Base-by-base conservation (phyloP, 2,888 invertebrate genomes). In the Zootermopsis nevadensis region DNA sequence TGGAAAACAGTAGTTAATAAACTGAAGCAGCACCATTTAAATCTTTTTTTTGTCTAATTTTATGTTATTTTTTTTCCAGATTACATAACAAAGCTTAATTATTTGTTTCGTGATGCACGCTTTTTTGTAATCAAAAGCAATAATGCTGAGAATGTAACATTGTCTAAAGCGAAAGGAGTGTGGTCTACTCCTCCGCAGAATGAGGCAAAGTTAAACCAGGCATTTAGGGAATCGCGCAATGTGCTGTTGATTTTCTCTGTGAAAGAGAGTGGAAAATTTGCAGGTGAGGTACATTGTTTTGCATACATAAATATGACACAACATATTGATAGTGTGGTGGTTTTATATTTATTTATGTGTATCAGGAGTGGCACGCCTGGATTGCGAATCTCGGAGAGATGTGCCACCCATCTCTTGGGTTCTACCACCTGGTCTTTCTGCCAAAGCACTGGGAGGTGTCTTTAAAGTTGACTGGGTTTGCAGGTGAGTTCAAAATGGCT, bases 121-220 rank as follows among this genome's bases (percentile, higher is more conserved):
- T 99, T 98, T 91, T 99, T 98, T 91, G 93, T 99, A 83, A 98
- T 99, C 87, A 99, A 99, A 91, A 98, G 98, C 80, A 99, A 98
- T 90, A 99, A 99, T 90, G 96, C 96, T 84, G 99, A 99, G 90
- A 99, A 99, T 89, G 96, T 99, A 81, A 95, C 96, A 53, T 89
- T 99, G 84, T 97, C 98, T 0, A 99, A 99, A 90, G 96, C 95
- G 30, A 97, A 97, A 91, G 97, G 97, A 85, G 98, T 99, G 7
- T 99, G 99, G 99, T 98, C 99, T 3, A 99, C 99, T 3, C 93
- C 98, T 83, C 98, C 98, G 3, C 97, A 97, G 89, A 99, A 99
- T 90, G 99, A 99, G 91, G 95, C 96, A 1, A 97, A 98, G 90
- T 92, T 99, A 82, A 99, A 98, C 90, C 96, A 97, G 90, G 98